Percentiles rank a stretch among this genome's conserved stretches.
These are phyloP conservation scores for Intoshia linei DNA, from an alignment of 1,140 invertebrate genomes.

Conservation along the genomic window DNA sequence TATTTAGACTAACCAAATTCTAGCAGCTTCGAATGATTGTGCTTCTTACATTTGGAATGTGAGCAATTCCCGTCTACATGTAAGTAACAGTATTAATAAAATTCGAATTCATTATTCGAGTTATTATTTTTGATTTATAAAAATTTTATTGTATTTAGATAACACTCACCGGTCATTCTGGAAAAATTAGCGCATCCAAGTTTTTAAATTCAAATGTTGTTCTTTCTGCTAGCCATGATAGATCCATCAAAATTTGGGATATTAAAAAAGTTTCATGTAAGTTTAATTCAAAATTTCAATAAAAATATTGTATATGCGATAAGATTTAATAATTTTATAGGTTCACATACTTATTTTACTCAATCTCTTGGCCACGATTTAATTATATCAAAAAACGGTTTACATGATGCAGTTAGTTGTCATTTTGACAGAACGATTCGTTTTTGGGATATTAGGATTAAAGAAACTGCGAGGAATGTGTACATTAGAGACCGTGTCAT, in stretches of 20 bases:
- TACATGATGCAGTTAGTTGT: no score
- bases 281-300: slow-evolving; percentile 10
- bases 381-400: slow-evolving; percentile 49
- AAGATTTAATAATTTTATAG: no score
- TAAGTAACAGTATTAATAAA: no score
- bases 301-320: neutral
- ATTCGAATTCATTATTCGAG: no score
- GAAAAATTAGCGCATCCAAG: slow-evolving; percentile 34
- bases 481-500: no score
- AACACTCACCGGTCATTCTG: slow-evolving; percentile 71
- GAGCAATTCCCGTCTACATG: no score
- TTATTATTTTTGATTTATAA: no score
- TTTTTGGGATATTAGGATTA: slow-evolving; percentile 56
- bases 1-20: no score
- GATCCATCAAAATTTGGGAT: slow-evolving; percentile 86
- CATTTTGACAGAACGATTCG: slow-evolving; percentile 82
- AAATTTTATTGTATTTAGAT: slow-evolving; percentile 33
- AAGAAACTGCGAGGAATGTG: no score
- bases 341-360: slow-evolving; percentile 72
- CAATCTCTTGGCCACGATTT: slow-evolving; percentile 80
- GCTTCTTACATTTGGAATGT: no score
- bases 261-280: slow-evolving; percentile 57
- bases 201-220: slow-evolving; percentile 15
- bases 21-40: no score
- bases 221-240: slow-evolving; percentile 58